A percentile compares a stretch with the other conserved stretches of the same genome.
phyloP scores from a whole-genome alignment of 2,888 invertebrate genomes.

The Xestia sexstrigata region DNA sequence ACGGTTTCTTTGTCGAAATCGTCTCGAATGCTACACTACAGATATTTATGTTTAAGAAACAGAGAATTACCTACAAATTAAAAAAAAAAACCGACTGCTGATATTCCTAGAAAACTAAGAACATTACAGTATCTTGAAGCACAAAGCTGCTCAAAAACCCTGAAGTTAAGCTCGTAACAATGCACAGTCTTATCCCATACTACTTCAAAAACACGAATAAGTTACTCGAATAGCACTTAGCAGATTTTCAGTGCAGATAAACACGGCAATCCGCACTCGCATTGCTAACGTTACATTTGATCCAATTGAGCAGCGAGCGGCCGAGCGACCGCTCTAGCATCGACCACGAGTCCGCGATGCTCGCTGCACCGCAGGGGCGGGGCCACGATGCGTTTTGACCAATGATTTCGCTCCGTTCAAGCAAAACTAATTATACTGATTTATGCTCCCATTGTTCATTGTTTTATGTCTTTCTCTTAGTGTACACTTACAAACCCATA shows the following conservation, averaged over 20 bases:
- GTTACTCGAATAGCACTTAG: constrained; percentile 60
- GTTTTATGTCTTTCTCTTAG: constrained; percentile 92
- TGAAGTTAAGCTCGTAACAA: constrained; percentile 41
- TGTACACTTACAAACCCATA: constrained; percentile 79
- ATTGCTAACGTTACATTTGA: constrained; percentile 84
- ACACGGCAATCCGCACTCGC: constrained; percentile 67
- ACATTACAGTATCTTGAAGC: constrained; percentile 31
- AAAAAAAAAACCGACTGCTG: constrained; percentile 16
- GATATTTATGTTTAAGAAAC: background rate
- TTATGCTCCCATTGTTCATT: constrained; percentile 98
- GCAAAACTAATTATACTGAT: constrained; percentile 98
- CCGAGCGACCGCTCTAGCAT: constrained; percentile 79
- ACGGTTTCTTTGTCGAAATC: background rate
- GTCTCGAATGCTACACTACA: background rate
- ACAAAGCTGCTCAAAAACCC: constrained; percentile 22
- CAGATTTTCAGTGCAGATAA: constrained; percentile 64
- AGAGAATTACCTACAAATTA: background rate
- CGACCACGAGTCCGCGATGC: constrained; percentile 74
- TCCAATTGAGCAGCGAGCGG: constrained; percentile 79
- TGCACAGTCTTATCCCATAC: constrained; percentile 55
- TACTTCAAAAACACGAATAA: constrained; percentile 65
- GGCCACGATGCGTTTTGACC: constrained; percentile 91
- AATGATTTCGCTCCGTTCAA: constrained; percentile 91
- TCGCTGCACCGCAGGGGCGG: constrained; percentile 87
- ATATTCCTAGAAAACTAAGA: constrained; percentile 23